Evolutionary conservation across 2,888 invertebrate species (phyloP).

Genomic region (Netelia melanura): DNA sequence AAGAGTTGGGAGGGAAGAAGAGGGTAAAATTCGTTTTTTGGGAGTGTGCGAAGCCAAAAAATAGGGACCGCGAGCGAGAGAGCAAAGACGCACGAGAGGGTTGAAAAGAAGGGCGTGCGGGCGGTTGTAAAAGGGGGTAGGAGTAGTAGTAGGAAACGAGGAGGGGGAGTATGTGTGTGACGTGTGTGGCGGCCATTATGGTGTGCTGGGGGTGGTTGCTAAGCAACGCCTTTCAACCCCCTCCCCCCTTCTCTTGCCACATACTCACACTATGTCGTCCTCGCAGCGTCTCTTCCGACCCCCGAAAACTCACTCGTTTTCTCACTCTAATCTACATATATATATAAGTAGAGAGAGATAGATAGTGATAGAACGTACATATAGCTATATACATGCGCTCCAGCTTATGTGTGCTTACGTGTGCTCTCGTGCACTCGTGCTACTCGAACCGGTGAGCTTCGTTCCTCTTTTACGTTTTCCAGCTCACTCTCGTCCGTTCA

Average conservation of each 20-base stretch:
- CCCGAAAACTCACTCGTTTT: slow-evolving; percentile 69
- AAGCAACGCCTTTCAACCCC: slow-evolving; percentile 81
- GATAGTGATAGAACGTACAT: not conserved
- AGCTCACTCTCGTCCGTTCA: slow-evolving; percentile 66
- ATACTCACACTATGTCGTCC: slow-evolving; percentile 80
- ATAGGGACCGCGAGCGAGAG: slow-evolving; percentile 32
- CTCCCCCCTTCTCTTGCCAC: slow-evolving; percentile 76
- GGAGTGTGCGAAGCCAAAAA: slow-evolving; percentile 55
- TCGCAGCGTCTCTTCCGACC: slow-evolving; percentile 72
- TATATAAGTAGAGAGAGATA: slow-evolving; percentile 9
- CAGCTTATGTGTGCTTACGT: slow-evolving; percentile 36
- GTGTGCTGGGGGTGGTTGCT: slow-evolving; percentile 81
- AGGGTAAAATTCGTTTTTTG: slow-evolving; percentile 46
- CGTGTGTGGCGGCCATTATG: slow-evolving; percentile 75
- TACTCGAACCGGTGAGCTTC: slow-evolving; percentile 51
- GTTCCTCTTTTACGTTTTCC: slow-evolving; percentile 68
- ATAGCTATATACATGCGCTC: slow-evolving; percentile 22
- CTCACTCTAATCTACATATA: slow-evolving; percentile 32
- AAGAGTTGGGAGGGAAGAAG: slow-evolving; percentile 62
- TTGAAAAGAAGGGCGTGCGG: slow-evolving; percentile 70
- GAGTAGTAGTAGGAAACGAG: slow-evolving; percentile 64
- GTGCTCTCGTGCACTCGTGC: slow-evolving; percentile 51
- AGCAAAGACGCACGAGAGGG: slow-evolving; percentile 58
- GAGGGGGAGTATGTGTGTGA: slow-evolving; percentile 80
- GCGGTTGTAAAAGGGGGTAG: slow-evolving; percentile 74